These are phyloP conservation scores for Ypsolopha scabrella DNA, from an alignment of 2,888 invertebrate species.

Conservation along the genomic window DNA sequence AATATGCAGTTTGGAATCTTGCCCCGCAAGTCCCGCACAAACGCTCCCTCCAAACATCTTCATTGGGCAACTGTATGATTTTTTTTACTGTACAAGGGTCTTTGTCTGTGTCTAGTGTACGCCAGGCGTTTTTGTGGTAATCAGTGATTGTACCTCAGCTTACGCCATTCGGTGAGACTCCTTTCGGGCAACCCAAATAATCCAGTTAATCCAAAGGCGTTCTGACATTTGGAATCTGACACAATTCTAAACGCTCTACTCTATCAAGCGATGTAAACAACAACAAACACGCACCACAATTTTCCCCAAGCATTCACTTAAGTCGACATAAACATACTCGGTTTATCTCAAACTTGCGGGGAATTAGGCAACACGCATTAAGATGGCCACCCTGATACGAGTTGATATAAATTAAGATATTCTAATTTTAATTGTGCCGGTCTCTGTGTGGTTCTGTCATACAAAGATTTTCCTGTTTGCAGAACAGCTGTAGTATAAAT, in stretches of 20 bases:
- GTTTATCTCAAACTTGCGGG: constrained; percentile 56
- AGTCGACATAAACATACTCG: constrained; percentile 56
- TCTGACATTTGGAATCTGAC: no score
- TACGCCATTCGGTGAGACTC: no score
- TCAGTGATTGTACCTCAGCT: no score
- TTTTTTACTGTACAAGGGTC: no score
- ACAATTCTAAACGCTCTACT: background rate
- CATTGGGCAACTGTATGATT: no score
- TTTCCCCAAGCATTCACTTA: constrained; percentile 51
- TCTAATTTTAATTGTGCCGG: constrained; percentile 71
- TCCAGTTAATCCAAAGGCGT: no score
- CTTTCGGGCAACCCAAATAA: no score
- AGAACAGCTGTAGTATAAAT: background rate
- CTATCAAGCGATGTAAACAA: background rate
- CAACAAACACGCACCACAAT: constrained; percentile 8
- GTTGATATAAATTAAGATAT: constrained; percentile 79
- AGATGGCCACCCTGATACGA: constrained; percentile 67
- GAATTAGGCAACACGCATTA: constrained; percentile 66
- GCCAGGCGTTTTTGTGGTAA: no score
- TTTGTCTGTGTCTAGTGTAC: no score
- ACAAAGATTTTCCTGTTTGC: background rate
- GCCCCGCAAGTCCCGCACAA: no score
- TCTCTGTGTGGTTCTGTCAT: constrained; percentile 7
- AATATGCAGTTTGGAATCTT: no score
- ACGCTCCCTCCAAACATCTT: no score